Evolutionary conservation across 2,888 invertebrate species (phyloP).

Genomic region (Phorcus lineatus): DNA sequence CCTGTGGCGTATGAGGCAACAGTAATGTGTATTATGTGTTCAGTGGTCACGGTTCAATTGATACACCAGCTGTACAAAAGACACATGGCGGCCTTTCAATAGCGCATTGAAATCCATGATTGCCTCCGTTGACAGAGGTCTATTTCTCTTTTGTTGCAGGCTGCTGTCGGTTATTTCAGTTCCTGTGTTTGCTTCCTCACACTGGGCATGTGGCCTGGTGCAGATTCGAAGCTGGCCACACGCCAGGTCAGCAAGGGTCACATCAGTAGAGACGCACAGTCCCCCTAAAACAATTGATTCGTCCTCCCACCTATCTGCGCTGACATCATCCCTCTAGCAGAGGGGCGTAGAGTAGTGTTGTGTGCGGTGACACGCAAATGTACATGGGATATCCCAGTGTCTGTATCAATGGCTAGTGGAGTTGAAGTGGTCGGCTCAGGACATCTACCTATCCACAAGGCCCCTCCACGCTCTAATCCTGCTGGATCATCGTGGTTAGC

Average conservation of each 20-base stretch:
- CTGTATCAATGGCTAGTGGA: conserved; percentile 26
- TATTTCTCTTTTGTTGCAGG: conserved; percentile 17
- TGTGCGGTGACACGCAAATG: too few relatives aligned
- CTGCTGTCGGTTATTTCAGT: neutral
- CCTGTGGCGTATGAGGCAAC: neutral
- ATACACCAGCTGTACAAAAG: neutral
- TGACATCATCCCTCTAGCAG: neutral
- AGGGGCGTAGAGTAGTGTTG: too few relatives aligned
- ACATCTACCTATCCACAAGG: conserved; percentile 13
- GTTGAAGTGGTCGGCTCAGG: conserved; percentile 1
- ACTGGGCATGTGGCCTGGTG: conserved; percentile 4
- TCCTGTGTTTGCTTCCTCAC: conserved; percentile 11
- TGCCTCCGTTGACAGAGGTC: conserved; percentile 7
- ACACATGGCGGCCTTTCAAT: neutral
- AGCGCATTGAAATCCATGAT: neutral
- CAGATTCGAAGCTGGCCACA: conserved; percentile 6
- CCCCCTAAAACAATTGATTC: neutral
- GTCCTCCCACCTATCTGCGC: neutral
- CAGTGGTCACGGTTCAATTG: conserved; percentile 12
- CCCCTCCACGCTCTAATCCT: neutral
- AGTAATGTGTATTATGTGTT: neutral
- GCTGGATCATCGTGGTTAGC: conserved; percentile 18
- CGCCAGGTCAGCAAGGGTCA: conserved; percentile 3
- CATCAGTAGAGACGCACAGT: neutral
- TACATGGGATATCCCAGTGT: neutral